Evolutionary conservation across 2,113 vertebrate genomes (phyloP).

Genomic region (Crotophaga sulcirostris): DNA sequence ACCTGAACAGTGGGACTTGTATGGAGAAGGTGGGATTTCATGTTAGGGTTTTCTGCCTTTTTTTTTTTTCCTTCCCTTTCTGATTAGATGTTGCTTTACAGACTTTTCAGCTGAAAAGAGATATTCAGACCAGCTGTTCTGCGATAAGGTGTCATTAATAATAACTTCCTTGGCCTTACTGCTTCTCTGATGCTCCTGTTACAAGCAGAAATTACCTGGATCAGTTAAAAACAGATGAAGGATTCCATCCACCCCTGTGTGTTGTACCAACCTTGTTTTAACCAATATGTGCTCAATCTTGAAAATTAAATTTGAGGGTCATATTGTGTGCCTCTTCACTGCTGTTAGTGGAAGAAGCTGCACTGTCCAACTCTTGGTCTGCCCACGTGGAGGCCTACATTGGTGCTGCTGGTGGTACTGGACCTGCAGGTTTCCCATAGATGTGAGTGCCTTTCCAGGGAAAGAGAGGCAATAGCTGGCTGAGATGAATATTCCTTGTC

Average conservation of each 20-base stretch:
- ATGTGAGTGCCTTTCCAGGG: neutral
- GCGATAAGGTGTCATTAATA: neutral
- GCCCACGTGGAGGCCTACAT: neutral
- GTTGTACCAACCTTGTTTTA: neutral
- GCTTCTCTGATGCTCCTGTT: neutral
- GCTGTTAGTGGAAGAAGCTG: neutral
- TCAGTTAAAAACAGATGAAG: neutral
- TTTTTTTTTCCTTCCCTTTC: too few relatives aligned
- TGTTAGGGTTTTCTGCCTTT: neutral
- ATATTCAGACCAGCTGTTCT: neutral
- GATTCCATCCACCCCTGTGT: neutral
- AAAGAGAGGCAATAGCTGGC: neutral
- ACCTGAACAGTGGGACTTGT: neutral
- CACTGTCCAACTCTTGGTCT: accelerated
- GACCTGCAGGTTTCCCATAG: neutral
- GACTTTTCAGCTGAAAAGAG: neutral
- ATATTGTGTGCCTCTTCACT: neutral
- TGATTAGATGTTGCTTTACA: neutral
- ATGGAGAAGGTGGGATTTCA: neutral
- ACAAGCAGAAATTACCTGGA: neutral
- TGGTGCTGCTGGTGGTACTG: neutral
- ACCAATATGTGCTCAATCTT: neutral
- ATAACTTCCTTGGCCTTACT: neutral
- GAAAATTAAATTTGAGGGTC: neutral
- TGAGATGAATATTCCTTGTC: accelerated